Base-by-base conservation (phyloP, 1,140 invertebrate species). In the Pseudomyrmex gracilis region DNA sequence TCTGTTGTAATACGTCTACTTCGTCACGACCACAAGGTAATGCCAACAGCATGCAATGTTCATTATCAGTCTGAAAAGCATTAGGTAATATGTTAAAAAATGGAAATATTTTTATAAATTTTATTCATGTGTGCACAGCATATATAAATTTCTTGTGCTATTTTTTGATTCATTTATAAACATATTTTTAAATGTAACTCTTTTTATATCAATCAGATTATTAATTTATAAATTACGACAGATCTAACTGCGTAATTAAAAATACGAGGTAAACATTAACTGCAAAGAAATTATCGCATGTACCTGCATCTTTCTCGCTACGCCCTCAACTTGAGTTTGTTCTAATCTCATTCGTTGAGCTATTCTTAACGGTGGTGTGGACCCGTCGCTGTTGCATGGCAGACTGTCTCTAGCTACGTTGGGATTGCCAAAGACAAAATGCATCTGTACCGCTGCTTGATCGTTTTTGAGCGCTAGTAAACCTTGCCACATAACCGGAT, bases 401-500 rank as follows among this genome's bases (percentile, higher is more conserved):
- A 99, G 94, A 86, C 98, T 98, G 76, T 96, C 96, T 51, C 96
- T 95, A 0, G 98, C 98, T 67, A 99, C 97, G 87, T 96, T 95
- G 0, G 97, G 97, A 95, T 98, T 99, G 15, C 99, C 99, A 88
- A 98, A 98, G 45, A 99, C 98, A 94, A 98, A 99, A 94, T 99
- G 98, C 98, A 99, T 99, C 94, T 99, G 98, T 10, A 99, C 99
- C 22, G 97, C 97, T 3, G 98, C 98, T 89, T 97, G 97, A 93
- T 99, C 98, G 93, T 98, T 99, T 93, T 99, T 99, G 49, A 99
- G 94, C 0, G 98, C 98, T 85, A 99, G 93, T 51, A 98, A 93
- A 1, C 99, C 99, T 95, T 99, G 98, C 99, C 99, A 99, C 96
- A 99, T 98, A 43, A 99, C 97, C 1, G 98, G 98, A 94, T 99